Conservation (phyloP, 2,113 vertebrate genomes). For the Gorsachius goisagi region DNA sequence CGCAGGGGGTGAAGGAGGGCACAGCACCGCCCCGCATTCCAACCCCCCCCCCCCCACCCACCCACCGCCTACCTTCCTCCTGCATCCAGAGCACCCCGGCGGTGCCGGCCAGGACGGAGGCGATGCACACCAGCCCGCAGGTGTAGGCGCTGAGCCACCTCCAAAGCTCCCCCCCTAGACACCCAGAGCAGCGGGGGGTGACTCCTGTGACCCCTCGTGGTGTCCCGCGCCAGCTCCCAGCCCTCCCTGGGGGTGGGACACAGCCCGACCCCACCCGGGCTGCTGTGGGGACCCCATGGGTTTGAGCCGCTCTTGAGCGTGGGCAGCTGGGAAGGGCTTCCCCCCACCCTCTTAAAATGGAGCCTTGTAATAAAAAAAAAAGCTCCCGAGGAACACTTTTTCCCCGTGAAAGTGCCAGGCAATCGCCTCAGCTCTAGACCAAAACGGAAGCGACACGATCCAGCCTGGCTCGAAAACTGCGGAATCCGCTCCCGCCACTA, state of each 20-base stretch:
- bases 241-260: neutral
- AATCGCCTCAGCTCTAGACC: neutral
- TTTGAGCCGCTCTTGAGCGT: neutral
- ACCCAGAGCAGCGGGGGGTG: neutral
- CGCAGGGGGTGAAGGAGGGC: neutral
- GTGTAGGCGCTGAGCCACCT: conserved; percentile 56
- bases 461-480: neutral
- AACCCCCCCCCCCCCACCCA: too few relatives aligned
- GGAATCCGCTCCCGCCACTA: neutral
- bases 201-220: rapidly evolving
- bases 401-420: neutral
- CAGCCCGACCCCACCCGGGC: rapidly evolving
- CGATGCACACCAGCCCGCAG: conserved; percentile 16
- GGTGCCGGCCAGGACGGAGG: neutral
- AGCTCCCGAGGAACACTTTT: neutral
- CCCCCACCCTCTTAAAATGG: too few relatives aligned
- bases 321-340: neutral
- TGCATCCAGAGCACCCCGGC: conserved; percentile 31
- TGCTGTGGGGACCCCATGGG: neutral
- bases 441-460: neutral
- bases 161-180: conserved; percentile 54
- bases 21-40: rapidly evolving
- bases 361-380: neutral
- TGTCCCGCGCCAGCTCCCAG: rapidly evolving
- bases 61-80: conserved; percentile 10